Base-by-base conservation (phyloP, 30 jellyfish, hydroid and myxozoan genomes). In the Phacellophora camtschatica region DNA sequence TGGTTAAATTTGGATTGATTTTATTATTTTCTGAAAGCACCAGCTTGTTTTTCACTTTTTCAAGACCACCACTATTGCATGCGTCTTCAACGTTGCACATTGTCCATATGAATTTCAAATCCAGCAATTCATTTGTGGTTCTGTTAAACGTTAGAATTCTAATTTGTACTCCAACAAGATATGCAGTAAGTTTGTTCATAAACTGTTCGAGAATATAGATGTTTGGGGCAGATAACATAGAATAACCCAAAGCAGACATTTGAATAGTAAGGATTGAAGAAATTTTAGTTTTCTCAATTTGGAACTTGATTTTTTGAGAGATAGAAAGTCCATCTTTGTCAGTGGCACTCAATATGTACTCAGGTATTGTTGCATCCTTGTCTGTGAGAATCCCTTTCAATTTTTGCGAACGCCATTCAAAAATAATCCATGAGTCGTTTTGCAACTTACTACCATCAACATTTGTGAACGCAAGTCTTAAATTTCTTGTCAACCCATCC, bases 401-500 rank as follows among this genome's bases (percentile, higher is more conserved):
- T 1, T 66, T 74, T 37, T 82, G 97, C 28, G 94, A 41, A 24
- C 15, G 20, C 5, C 43, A 24, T 43, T 92, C 82, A 53, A 92
- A 81, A 51, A 25, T 82, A 24, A 86, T 13, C 98, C 98, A 92
- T 12, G 97, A 71, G 28, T 66, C 72, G 6, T 41, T 28, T 19
- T 48, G 30, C 29, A 86, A 24, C 23, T 82, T 46, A 29, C 54
- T 9, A 28, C 87, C 88, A 48, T 81, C 43, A 0, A 19, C n/a
- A 35, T 41, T 20, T 9, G 70, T 66, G 5, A 92, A 23, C 15
- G 66, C 12, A 33, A 86, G 86, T 34, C 49, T 43, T 61, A 92
- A 82, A 29, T 65, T 43, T 34, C 96, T 77, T 13, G 98, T 86
- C 10, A 67, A 45, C 7, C 97, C 97, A 39, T 90, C 97, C 61